phyloP scores from a whole-genome alignment of 1,140 invertebrate species.

The Chironomus tepperi region DNA sequence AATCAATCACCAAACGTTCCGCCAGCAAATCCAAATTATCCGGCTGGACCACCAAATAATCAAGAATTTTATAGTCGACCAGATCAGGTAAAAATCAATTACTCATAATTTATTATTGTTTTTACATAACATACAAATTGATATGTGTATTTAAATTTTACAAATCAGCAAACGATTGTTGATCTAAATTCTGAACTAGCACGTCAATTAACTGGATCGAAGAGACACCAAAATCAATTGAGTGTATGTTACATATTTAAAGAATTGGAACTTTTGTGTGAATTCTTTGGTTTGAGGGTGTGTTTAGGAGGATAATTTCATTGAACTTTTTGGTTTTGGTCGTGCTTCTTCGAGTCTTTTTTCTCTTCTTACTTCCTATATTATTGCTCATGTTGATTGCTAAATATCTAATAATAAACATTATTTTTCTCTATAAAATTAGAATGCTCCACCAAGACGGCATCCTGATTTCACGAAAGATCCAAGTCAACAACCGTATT shows the following conservation, averaged over 20 bases:
- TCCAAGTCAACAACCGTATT: slow-evolving; percentile 51
- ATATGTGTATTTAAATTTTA: background rate
- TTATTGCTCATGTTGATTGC: slow-evolving; percentile 17
- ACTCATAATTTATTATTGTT: background rate
- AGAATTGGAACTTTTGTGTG: slow-evolving; percentile 15
- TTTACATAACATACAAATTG: background rate
- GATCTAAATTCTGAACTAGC: slow-evolving; percentile 48
- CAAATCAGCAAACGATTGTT: slow-evolving; percentile 25
- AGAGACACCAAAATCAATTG: slow-evolving; percentile 42
- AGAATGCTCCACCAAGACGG: slow-evolving; percentile 53
- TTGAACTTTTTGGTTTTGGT: slow-evolving; percentile 13
- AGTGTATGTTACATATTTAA: slow-evolving; percentile 24
- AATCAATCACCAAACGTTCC: background rate
- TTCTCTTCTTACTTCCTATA: slow-evolving; percentile 29
- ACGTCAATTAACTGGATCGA: slow-evolving; percentile 48
- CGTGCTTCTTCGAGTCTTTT: slow-evolving; percentile 24
- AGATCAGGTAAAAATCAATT: slow-evolving; percentile 42
- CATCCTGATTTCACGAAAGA: slow-evolving; percentile 82
- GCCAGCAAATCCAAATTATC: slow-evolving; percentile 40
- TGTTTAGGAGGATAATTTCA: background rate
- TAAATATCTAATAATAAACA: slow-evolving; percentile 20
- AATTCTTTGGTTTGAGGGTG: slow-evolving; percentile 4
- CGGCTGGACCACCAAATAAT: slow-evolving; percentile 45
- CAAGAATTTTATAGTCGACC: slow-evolving; percentile 55
- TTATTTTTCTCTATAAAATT: slow-evolving; percentile 24